These are phyloP conservation scores for Glaucomys volans DNA, from an alignment of 2,113 vertebrate species.

Conservation along the genomic window DNA sequence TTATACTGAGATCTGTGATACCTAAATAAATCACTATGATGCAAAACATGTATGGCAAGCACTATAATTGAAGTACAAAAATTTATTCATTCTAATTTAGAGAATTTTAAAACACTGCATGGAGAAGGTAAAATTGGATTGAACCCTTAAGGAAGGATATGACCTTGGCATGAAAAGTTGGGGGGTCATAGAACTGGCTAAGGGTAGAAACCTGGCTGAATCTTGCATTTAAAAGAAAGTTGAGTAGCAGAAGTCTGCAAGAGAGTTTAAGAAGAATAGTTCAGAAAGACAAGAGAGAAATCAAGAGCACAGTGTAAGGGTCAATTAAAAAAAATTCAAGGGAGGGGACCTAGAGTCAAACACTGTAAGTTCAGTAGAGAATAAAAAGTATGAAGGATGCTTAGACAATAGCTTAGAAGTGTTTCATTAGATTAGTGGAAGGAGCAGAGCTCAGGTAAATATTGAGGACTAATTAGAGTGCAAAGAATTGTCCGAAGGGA, in stretches of 20 bases:
- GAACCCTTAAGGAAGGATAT: background rate
- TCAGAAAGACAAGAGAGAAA: background rate
- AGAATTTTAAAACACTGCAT: background rate
- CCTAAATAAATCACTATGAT: background rate
- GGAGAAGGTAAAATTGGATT: background rate
- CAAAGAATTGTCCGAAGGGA: background rate
- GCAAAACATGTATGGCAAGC: background rate
- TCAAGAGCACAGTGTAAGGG: background rate
- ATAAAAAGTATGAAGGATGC: background rate
- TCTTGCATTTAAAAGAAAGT: background rate
- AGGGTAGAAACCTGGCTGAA: background rate
- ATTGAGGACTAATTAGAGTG: background rate
- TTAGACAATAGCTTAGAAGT: background rate
- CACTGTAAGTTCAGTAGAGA: background rate
- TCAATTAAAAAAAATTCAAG: background rate
- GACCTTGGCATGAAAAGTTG: background rate
- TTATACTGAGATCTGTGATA: background rate
- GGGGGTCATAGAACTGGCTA: background rate
- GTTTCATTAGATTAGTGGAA: background rate
- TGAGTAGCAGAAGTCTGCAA: background rate
- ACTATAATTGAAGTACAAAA: background rate
- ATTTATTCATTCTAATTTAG: background rate
- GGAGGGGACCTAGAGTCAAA: background rate
- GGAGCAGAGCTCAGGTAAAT: background rate
- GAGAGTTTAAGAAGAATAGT: background rate